These are phyloP conservation scores for Oppia nitens DNA, from an alignment of 1,140 invertebrate genomes.

Conservation along the genomic window DNA sequence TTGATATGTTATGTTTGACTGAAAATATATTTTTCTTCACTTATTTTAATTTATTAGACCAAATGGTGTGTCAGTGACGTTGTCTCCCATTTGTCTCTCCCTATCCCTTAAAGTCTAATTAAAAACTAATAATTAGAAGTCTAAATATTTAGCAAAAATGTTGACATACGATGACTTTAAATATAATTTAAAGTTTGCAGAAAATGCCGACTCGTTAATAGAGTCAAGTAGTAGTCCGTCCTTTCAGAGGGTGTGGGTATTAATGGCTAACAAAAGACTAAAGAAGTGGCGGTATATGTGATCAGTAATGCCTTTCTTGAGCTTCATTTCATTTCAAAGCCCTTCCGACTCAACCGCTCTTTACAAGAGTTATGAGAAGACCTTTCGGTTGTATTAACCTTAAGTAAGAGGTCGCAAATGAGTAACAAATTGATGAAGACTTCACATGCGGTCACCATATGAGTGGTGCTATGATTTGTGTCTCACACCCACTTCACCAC, in stretches of 20 bases:
- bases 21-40: not conserved
- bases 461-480: not conserved
- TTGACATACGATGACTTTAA: not conserved
- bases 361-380: not conserved
- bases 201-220: not conserved
- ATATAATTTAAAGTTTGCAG: not conserved
- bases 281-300: no score
- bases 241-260: no score
- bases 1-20: not conserved
- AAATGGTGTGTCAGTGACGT: not conserved
- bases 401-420: constrained; percentile 6
- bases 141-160: not conserved
- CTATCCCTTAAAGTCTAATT: not conserved
- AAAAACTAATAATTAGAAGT: not conserved
- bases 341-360: not conserved
- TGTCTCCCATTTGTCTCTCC: no score
- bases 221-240: not conserved
- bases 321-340: not conserved
- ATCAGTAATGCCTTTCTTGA: not conserved
- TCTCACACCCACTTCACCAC: not conserved
- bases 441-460: constrained; percentile 11
- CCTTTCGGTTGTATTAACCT: constrained; percentile 9
- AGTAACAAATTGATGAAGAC: constrained; percentile 10
- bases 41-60: not conserved
- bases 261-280: no score